Percentiles rank a stretch among this genome's conserved stretches.
Evolutionary conservation across 2,797 vertebrate genomes (phyloP).

Genomic region (Gouania willdenowi): DNA sequence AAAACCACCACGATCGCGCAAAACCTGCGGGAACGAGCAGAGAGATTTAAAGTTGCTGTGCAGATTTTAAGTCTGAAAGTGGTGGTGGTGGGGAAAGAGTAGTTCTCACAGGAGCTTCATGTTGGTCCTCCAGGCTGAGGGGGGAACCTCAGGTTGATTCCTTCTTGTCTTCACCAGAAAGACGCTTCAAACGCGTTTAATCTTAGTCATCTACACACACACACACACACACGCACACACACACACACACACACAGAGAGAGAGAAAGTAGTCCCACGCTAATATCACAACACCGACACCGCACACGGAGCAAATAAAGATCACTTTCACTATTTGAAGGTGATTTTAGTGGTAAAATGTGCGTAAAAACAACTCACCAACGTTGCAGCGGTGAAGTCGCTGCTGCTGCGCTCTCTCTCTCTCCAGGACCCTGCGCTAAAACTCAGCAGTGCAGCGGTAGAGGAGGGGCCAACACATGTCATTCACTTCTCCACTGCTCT

Average conservation of each 20-base stretch:
- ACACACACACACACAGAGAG: slow-evolving; percentile 29
- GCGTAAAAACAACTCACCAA: slow-evolving; percentile 64
- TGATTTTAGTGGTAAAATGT: background rate
- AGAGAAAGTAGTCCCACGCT: slow-evolving; percentile 33
- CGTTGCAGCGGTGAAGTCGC: slow-evolving; percentile 52
- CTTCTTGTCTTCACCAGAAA: slow-evolving; percentile 56
- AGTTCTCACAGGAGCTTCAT: slow-evolving; percentile 69
- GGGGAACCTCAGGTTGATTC: slow-evolving; percentile 37
- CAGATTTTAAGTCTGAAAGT: no score
- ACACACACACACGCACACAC: slow-evolving; percentile 52
- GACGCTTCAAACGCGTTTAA: slow-evolving; percentile 53
- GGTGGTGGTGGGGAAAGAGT: no score
- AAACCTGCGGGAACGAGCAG: slow-evolving; percentile 49
- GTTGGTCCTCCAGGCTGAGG: slow-evolving; percentile 33
- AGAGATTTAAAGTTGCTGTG: background rate
- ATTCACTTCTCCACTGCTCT: slow-evolving; percentile 43
- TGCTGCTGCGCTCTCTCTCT: no score
- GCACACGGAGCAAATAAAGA: background rate
- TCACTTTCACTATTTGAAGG: background rate
- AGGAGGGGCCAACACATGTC: slow-evolving; percentile 66
- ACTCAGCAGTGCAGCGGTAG: slow-evolving; percentile 40
- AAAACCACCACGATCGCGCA: slow-evolving; percentile 45
- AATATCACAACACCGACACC: background rate
- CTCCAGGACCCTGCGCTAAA: slow-evolving; percentile 55
- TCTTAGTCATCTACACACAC: slow-evolving; percentile 69